A percentile compares a stretch with the other conserved stretches of the same genome.
Conservation (phyloP, 2,797 vertebrate genomes). For the Tokudaia tokunoshimensis region DNA sequence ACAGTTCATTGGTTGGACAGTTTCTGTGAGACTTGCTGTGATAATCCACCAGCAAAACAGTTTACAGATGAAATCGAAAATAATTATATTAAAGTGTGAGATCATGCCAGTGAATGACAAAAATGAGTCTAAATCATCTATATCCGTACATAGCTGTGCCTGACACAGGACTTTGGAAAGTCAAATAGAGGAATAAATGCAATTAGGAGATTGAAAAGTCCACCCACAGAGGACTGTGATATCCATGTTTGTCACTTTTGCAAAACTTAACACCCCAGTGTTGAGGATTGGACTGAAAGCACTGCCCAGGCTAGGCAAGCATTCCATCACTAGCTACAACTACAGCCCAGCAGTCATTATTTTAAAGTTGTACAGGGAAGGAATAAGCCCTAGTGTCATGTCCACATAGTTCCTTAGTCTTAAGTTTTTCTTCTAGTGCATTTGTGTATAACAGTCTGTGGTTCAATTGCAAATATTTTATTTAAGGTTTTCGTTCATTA, state of each 20-base stretch:
- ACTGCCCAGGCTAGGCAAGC: not conserved
- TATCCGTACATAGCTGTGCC: not conserved
- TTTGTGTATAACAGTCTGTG: not conserved
- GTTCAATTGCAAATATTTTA: conserved; percentile 16
- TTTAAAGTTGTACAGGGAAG: not conserved
- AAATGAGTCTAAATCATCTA: not conserved
- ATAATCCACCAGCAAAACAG: conserved; percentile 36
- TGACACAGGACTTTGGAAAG: not conserved
- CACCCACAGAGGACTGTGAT: not conserved
- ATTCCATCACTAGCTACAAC: not conserved
- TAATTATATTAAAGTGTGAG: not conserved
- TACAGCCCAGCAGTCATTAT: not conserved
- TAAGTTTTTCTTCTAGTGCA: not conserved
- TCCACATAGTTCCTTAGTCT: not conserved
- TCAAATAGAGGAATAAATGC: not conserved
- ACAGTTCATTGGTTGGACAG: conserved; percentile 65
- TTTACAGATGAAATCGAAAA: not conserved
- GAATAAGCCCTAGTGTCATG: not conserved
- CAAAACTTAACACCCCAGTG: not conserved
- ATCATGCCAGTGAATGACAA: not conserved
- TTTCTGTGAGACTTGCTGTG: conserved; percentile 73
- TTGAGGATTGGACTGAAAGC: not conserved
- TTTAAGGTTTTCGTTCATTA: not conserved
- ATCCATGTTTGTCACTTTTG: not conserved
- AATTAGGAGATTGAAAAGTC: not conserved